A percentile compares a stretch with the other conserved stretches of the same genome.
These are phyloP conservation scores for Takifugu bimaculatus DNA, from an alignment of 2,113 vertebrate species.

Conservation along the genomic window DNA sequence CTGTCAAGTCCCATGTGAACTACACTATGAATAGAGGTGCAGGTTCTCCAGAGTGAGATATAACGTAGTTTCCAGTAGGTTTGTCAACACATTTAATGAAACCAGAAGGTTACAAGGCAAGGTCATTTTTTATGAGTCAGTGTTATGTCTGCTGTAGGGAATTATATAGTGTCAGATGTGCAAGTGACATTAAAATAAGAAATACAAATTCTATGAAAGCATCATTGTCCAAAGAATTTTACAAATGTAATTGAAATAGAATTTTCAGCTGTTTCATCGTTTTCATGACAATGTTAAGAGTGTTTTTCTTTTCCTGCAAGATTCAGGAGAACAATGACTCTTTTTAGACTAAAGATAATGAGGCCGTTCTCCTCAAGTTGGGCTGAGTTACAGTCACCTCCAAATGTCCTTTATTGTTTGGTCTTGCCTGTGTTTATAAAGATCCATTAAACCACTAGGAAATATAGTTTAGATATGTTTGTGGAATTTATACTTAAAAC, in stretches of 20 bases:
- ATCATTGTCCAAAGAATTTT: background rate
- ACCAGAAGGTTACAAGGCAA: conserved; percentile 53
- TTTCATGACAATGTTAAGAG: background rate
- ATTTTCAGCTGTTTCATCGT: background rate
- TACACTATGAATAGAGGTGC: background rate
- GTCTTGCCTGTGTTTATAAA: background rate
- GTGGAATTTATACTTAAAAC: too few relatives aligned
- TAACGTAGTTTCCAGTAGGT: conserved; percentile 4
- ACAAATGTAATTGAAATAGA: too few relatives aligned
- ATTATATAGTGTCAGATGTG: background rate
- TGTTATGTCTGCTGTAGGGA: background rate
- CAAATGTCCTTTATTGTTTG: conserved; percentile 47
- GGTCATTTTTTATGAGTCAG: conserved; percentile 28
- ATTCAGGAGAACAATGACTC: conserved; percentile 59
- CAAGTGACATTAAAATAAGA: background rate
- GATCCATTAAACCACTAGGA: background rate
- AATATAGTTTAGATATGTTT: too few relatives aligned
- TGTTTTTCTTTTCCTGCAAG: background rate
- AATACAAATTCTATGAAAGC: too few relatives aligned
- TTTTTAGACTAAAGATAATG: conserved; percentile 25
- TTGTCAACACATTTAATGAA: conserved; percentile 73
- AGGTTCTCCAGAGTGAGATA: background rate
- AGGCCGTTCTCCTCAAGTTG: conserved; percentile 24
- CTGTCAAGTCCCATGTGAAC: background rate
- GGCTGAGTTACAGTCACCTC: conserved; percentile 60